These are phyloP conservation scores for Teinopalpus imperialis DNA, from an alignment of 2,888 invertebrate species.

Conservation along the genomic window DNA sequence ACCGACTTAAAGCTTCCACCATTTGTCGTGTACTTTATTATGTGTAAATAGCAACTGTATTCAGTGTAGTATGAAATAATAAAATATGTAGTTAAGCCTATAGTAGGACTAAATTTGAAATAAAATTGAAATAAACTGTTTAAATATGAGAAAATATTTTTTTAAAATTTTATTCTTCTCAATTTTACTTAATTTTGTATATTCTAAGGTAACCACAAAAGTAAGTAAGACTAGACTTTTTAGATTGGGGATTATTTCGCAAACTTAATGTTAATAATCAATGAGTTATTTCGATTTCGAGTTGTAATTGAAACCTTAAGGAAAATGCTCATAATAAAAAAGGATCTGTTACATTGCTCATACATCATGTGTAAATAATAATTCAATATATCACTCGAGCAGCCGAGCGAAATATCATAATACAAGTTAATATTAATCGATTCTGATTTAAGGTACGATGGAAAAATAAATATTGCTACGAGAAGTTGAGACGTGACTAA, in stretches of 20 bases:
- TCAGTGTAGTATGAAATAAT: slow-evolving; percentile 34
- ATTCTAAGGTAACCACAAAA: too few species aligned
- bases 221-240: too few species aligned
- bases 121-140: neutral
- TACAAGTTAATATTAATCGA: slow-evolving; percentile 25
- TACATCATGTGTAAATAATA: slow-evolving; percentile 7
- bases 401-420: slow-evolving; percentile 14
- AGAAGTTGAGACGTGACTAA: slow-evolving; percentile 24
- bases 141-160: too few species aligned
- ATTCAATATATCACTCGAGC: slow-evolving; percentile 19
- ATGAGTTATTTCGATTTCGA: too few species aligned
- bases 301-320: too few species aligned
- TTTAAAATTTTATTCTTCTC: too few species aligned
- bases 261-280: too few species aligned
- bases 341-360: neutral
- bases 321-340: too few species aligned
- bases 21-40: slow-evolving; percentile 48
- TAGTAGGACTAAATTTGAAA: neutral
- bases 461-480: slow-evolving; percentile 22
- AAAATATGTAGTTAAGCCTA: slow-evolving; percentile 6
- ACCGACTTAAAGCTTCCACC: slow-evolving; percentile 40
- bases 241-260: too few species aligned
- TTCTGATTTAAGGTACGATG: slow-evolving; percentile 16
- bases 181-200: too few species aligned
- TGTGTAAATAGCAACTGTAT: slow-evolving; percentile 40